Conservation (phyloP, 2,888 invertebrate species). For the Trimorus sp. region DNA sequence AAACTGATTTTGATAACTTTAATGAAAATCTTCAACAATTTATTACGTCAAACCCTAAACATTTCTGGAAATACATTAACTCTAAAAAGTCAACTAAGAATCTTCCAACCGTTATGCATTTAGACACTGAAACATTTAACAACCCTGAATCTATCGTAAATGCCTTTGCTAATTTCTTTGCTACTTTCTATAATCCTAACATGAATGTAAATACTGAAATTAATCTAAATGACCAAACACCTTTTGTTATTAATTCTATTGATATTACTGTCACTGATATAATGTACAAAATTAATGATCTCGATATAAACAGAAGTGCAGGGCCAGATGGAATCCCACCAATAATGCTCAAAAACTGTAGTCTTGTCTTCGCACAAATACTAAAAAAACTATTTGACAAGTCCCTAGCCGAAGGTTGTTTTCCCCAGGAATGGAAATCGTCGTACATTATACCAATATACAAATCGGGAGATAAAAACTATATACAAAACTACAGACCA, state of each 20-base stretch:
- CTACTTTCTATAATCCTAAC: too few species aligned
- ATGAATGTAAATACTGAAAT: too few species aligned
- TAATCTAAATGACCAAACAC: not conserved
- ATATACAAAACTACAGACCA: slow-evolving; percentile 9
- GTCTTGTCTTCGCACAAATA: not conserved
- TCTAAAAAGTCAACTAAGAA: not conserved
- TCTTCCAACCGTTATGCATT: not conserved
- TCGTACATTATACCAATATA: slow-evolving; percentile 12
- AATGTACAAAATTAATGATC: not conserved
- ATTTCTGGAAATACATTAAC: slow-evolving; percentile 9
- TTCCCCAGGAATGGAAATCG: slow-evolving; percentile 7
- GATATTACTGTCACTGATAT: slow-evolving; percentile 4
- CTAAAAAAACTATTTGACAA: slow-evolving; percentile 6
- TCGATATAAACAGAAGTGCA: not conserved
- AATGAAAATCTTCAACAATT: not conserved
- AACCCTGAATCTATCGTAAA: not conserved
- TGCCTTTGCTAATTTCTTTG: not conserved
- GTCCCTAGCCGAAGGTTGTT: not conserved
- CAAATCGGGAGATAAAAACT: slow-evolving; percentile 15
- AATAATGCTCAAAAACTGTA: not conserved
- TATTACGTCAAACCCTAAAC: not conserved
- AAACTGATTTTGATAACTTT: too few species aligned
- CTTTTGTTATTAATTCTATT: not conserved
- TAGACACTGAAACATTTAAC: not conserved
- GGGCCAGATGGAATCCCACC: slow-evolving; percentile 17